Percentiles rank a stretch among this genome's conserved stretches.
These are phyloP conservation scores for Drosophila neoperkinsi DNA, from an alignment of 2,888 invertebrate species.

Conservation along the genomic window DNA sequence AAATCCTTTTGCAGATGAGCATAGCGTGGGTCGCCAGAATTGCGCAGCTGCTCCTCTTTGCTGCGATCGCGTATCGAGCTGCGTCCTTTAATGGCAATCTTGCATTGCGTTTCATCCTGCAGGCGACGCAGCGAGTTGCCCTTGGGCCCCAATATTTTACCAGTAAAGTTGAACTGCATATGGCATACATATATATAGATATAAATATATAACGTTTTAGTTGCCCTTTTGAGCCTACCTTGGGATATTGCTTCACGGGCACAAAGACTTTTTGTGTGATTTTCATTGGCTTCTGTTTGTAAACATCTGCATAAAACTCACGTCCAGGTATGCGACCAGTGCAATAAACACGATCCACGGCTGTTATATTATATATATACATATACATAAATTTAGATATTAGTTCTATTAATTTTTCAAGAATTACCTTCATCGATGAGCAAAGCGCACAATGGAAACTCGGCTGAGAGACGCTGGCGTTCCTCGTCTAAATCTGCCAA, in stretches of 20 bases:
- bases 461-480: conserved; percentile 71
- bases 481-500: conserved; percentile 80
- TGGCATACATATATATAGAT: no score
- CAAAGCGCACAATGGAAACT: conserved; percentile 80
- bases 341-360: conserved; percentile 90
- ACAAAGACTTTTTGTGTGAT: conserved; percentile 84
- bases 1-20: conserved; percentile 94
- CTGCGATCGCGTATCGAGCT: conserved; percentile 96
- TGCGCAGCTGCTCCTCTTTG: conserved; percentile 92
- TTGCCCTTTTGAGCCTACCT: conserved; percentile 51
- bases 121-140: conserved; percentile 96
- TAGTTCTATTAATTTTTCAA: background rate
- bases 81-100: conserved; percentile 96
- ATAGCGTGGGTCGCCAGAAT: conserved; percentile 94
- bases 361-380: conserved; percentile 85
- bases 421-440: conserved; percentile 81
- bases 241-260: conserved; percentile 85
- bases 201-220: background rate
- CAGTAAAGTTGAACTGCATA: conserved; percentile 95
- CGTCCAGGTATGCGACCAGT: conserved; percentile 89
- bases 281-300: conserved; percentile 86
- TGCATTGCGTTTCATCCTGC: conserved; percentile 94
- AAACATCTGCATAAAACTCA: conserved; percentile 91
- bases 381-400: background rate
- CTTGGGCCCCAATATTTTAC: conserved; percentile 96